Evolutionary conservation across 2,888 invertebrate species (phyloP).

Genomic region (Meteorus colon): DNA sequence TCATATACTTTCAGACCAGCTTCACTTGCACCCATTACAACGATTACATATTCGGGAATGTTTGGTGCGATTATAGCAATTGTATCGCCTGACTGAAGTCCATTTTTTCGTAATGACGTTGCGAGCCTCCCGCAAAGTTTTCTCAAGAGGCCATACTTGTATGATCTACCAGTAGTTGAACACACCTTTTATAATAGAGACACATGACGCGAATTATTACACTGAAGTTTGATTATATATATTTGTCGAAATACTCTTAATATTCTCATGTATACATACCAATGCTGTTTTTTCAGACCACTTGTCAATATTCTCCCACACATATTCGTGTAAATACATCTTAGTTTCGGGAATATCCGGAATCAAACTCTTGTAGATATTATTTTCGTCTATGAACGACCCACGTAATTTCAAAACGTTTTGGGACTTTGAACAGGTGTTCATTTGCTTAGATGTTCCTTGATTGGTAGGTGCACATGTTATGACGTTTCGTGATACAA

Average conservation of each 20-base stretch:
- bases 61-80: constrained; percentile 67
- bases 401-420: neutral
- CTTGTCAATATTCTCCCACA: constrained; percentile 79
- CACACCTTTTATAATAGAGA: constrained; percentile 25
- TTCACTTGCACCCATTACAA: constrained; percentile 57
- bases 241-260: too few relatives aligned
- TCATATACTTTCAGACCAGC: constrained; percentile 57
- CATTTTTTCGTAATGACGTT: constrained; percentile 60
- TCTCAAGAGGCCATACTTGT: constrained; percentile 61
- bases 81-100: constrained; percentile 63
- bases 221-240: neutral
- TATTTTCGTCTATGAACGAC: constrained; percentile 42
- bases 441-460: neutral
- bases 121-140: constrained; percentile 59
- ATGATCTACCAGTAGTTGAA: constrained; percentile 62
- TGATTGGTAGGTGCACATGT: neutral
- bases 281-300: constrained; percentile 79
- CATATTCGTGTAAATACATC: constrained; percentile 73
- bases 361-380: constrained; percentile 51
- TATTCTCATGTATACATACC: constrained; percentile 71
- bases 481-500: neutral
- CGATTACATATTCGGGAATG: constrained; percentile 63
- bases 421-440: too few relatives aligned
- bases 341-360: constrained; percentile 42
- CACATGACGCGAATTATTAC: neutral